Base-by-base conservation (phyloP, 92 coral and sea anemone genomes). In the Pocillopora meandrina region DNA sequence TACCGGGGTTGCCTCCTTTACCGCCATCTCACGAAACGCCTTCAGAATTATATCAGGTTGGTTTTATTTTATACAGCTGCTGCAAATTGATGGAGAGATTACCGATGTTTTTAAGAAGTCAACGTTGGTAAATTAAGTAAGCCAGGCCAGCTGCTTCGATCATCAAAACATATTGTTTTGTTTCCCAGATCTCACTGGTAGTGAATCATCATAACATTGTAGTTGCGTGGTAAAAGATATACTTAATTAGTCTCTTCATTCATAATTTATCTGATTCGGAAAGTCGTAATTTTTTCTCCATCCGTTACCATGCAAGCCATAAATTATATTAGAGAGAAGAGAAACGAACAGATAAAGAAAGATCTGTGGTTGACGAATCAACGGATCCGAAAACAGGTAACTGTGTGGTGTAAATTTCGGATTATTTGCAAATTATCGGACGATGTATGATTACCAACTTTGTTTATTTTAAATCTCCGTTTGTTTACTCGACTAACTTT, bases 1-100 rank as follows among this genome's bases (percentile, higher is more conserved):
- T 97, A 13, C 99, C 99, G 12, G 95, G 94, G 20, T 84, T 97
- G 16, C 99, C 99, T 65, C 99, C 99, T 10, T 75, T 97, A 2
- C 99, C 99, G 60, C 92, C 99, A 15, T 91, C 99, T 6, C 93
- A 95, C 57, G 99, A 97, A 62, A 93, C 84, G 5, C 99, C 99
- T 15, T 97, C 99, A 2, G 99, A 97, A 60, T 86, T 97, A 77
- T 97, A 97, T 78, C 95, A 97, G 99, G 99, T 97, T 85, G 14
- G 96, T 78, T 80, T 42, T 42, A 42, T 42, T 42, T 42, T 83
- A 61, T 83, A 72, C 86, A 83, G 80, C 79, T 83, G 86, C 36
- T 16, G 33, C 52, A 73, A 63, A 35, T 9, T 65, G 74, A 73
- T 83, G 72, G 31, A 36, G 31, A 74, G 23, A 20, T 71, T 33